phyloP scores from a whole-genome alignment of 2,797 vertebrate genomes.

The Oryzias sinensis region DNA sequence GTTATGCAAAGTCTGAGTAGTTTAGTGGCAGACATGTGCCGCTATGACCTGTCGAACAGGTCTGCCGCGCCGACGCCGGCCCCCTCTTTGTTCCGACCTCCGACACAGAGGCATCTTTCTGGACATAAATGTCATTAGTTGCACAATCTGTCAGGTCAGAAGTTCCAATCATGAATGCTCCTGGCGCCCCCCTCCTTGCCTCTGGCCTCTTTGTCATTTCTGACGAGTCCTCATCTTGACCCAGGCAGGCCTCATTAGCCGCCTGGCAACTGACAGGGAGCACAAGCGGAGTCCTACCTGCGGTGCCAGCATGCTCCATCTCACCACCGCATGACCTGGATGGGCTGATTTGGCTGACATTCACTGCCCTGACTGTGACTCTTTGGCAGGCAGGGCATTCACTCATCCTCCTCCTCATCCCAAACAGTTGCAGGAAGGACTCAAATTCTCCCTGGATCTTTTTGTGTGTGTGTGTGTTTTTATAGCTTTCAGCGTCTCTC shows the following conservation, averaged over 20 bases:
- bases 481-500: slow-evolving; percentile 15
- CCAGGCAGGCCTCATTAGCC: slow-evolving; percentile 65
- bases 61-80: slow-evolving; percentile 8
- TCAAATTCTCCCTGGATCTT: slow-evolving; percentile 14
- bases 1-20: background rate
- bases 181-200: slow-evolving; percentile 15
- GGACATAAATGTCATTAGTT: slow-evolving; percentile 44
- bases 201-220: slow-evolving; percentile 52
- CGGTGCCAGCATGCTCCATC: slow-evolving; percentile 34
- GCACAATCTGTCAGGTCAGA: slow-evolving; percentile 47
- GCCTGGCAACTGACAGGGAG: slow-evolving; percentile 28
- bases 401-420: slow-evolving; percentile 8
- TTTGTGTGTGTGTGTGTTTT: background rate
- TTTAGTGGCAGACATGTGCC: slow-evolving; percentile 1
- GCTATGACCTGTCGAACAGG: slow-evolving; percentile 9
- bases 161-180: slow-evolving; percentile 40
- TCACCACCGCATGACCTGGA: slow-evolving; percentile 18
- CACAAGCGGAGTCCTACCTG: slow-evolving; percentile 16
- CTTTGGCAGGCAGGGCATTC: slow-evolving; percentile 22
- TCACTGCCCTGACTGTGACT: slow-evolving; percentile 44
- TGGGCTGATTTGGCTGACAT: slow-evolving; percentile 56
- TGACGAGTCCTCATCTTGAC: slow-evolving; percentile 45
- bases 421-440: slow-evolving; percentile 26
- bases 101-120: slow-evolving; percentile 26
- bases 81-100: slow-evolving; percentile 29